Evolutionary conservation across 2,113 vertebrate genomes (phyloP), one percentile per base, ranked within the genome.

Genomic region (Paratilapia polleni): DNA sequence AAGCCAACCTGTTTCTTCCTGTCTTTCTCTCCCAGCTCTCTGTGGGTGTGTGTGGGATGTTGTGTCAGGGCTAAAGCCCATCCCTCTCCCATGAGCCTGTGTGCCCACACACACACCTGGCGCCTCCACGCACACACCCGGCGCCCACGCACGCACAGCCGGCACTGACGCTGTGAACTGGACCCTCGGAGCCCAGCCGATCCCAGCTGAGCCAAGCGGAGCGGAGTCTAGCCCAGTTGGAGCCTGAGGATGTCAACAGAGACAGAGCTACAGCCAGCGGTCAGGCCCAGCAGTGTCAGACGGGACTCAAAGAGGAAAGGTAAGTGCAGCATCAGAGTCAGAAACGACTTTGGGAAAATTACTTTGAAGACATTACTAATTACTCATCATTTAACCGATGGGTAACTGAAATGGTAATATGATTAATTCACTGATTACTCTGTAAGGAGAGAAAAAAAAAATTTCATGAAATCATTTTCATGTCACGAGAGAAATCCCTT

Each of bases 221-320:
- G 91, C 59, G 70, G 77, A 89, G 89, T 90, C 89, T 68, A 93
- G 92, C 87, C 90, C 86, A 88, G 87, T 89, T 81, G 92, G 93
- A 94, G 82, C 81, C 91, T 80, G 91, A 99, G 97, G 96, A 99
- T 99, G 98, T 99, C 98, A 98, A 98, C 98, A 97, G 98, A 99
- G 98, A 97, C 98, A 95, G 98, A 99, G 96, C 97, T 98, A 95
- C 98, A 98, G 97, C 97, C 97, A 97, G 97, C 98, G 97, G 97
- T 98, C 96, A 98, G 98, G 98, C 97, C 98, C 97, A 97, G 97
- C 97, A 98, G 97, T 96, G 93, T 98, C 95, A 98, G 97, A 97
- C 98, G 98, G 96, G 98, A 99, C 95, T 98, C 97, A 95, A 99
- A 94, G 96, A 98, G 97, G 96, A 99, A 98, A 98, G 98, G 98